Evolutionary conservation across 2,797 vertebrate genomes (phyloP).

Genomic region (Lepus townsendii): DNA sequence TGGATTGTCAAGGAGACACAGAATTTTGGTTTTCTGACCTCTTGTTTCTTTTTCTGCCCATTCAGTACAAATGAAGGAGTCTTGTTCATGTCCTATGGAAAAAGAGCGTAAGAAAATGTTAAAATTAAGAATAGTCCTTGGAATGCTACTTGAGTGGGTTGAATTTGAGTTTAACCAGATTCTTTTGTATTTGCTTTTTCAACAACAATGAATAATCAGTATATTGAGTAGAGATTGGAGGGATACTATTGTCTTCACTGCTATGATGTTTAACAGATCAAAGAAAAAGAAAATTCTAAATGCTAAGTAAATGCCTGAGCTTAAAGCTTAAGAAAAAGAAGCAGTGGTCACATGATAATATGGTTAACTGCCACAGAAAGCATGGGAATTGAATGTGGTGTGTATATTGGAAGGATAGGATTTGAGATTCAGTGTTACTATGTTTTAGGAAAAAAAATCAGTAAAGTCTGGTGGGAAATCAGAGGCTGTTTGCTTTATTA

Average conservation of each 20-base stretch:
- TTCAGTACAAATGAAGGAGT: not conserved
- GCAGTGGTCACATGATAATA: slow-evolving; percentile 20
- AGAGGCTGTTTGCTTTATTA: slow-evolving; percentile 84
- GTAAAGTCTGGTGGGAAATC: slow-evolving; percentile 87
- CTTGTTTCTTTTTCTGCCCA: not conserved
- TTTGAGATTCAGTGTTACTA: slow-evolving; percentile 68
- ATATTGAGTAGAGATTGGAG: slow-evolving; percentile 12
- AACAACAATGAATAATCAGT: slow-evolving; percentile 35
- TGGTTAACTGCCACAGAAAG: slow-evolving; percentile 47
- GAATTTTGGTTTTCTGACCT: not conserved
- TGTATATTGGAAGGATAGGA: slow-evolving; percentile 54
- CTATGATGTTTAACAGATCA: slow-evolving; percentile 54
- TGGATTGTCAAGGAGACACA: not conserved
- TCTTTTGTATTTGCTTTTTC: slow-evolving; percentile 10
- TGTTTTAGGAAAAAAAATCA: slow-evolving; percentile 77
- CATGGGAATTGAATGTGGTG: slow-evolving; percentile 24
- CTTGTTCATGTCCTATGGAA: not conserved
- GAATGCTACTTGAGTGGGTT: not conserved
- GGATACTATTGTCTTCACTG: slow-evolving; percentile 10
- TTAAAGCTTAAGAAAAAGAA: slow-evolving; percentile 69
- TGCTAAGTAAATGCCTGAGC: slow-evolving; percentile 77
- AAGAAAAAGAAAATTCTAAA: slow-evolving; percentile 69
- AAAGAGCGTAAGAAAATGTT: not conserved
- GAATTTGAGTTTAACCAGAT: slow-evolving; percentile 26
- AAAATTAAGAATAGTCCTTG: not conserved